A percentile compares a stretch with the other conserved stretches of the same genome.
Evolutionary conservation across 2,113 vertebrate genomes (phyloP).

Genomic region (Charina bottae): DNA sequence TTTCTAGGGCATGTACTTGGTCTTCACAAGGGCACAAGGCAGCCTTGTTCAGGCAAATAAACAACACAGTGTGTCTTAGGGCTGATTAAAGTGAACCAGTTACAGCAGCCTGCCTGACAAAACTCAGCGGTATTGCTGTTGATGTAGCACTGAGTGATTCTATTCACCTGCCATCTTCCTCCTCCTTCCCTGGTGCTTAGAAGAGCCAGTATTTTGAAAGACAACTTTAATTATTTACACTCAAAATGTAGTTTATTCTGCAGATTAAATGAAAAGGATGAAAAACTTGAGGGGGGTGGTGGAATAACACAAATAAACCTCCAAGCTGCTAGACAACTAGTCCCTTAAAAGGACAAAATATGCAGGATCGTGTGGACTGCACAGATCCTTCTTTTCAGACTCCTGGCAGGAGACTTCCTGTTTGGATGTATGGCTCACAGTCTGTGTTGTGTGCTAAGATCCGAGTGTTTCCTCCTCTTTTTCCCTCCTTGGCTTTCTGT

Average conservation of each 20-base stretch:
- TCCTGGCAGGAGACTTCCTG: slow-evolving; percentile 65
- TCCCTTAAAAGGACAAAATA: slow-evolving; percentile 72
- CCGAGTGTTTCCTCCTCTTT: slow-evolving; percentile 30
- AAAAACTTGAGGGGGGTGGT: slow-evolving; percentile 52
- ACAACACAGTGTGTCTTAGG: slow-evolving; percentile 36
- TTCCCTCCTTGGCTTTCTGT: slow-evolving; percentile 35
- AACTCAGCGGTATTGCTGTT: slow-evolving; percentile 59
- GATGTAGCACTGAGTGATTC: slow-evolving; percentile 37
- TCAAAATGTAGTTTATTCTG: slow-evolving; percentile 53
- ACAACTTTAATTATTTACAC: slow-evolving; percentile 52
- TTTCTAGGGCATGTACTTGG: slow-evolving; percentile 34
- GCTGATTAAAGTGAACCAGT: slow-evolving; percentile 45
- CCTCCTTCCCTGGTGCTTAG: not conserved
- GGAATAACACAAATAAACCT: slow-evolving; percentile 57
- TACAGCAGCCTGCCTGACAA: slow-evolving; percentile 45
- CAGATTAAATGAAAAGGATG: slow-evolving; percentile 58
- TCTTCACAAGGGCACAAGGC: slow-evolving; percentile 45
- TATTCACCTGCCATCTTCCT: slow-evolving; percentile 56
- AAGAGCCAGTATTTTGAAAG: slow-evolving; percentile 33
- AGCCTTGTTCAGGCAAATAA: slow-evolving; percentile 57
- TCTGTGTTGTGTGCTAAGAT: slow-evolving; percentile 52
- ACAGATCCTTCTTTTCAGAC: slow-evolving; percentile 62
- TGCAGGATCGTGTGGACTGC: slow-evolving; percentile 31
- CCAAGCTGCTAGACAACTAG: slow-evolving; percentile 58
- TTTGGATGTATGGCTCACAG: slow-evolving; percentile 51